Percentiles rank a stretch among this genome's conserved stretches.
These are phyloP conservation scores for Pogona vitticeps DNA, from an alignment of 2,113 vertebrate species.

Conservation along the genomic window DNA sequence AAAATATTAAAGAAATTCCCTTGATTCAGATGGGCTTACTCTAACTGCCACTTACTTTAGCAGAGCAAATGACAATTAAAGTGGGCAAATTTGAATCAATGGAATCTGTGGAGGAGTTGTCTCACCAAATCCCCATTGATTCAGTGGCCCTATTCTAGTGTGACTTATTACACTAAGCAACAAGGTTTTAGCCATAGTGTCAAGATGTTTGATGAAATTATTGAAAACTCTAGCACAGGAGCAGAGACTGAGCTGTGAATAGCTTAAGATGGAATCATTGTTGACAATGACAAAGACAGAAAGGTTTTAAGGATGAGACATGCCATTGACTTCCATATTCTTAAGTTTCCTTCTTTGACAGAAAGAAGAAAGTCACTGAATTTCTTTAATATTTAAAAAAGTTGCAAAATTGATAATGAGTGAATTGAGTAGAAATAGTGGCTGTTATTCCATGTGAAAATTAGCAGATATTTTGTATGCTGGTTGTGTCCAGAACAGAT, in stretches of 20 bases:
- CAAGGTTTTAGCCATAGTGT: not conserved
- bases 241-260: not conserved
- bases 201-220: constrained; percentile 3
- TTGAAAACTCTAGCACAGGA: constrained; percentile 1
- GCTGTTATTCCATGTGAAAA: not conserved
- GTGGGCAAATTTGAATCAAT: too few species aligned
- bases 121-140: too few species aligned
- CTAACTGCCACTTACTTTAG: too few species aligned
- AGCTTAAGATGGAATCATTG: not conserved
- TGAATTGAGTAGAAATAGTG: not conserved
- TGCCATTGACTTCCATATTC: not conserved
- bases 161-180: too few species aligned
- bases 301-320: not conserved
- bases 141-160: too few species aligned
- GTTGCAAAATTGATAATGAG: not conserved
- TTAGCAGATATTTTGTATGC: not conserved
- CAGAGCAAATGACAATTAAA: too few species aligned
- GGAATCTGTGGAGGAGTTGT: too few species aligned
- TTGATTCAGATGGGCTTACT: too few species aligned
- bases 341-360: not conserved
- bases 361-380: not conserved
- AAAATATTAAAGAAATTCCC: too few species aligned
- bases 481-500: too few species aligned
- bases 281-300: not conserved
- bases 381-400: not conserved